phyloP scores from a whole-genome alignment of 2,797 vertebrate genomes.

The Sebastes miniatus region DNA sequence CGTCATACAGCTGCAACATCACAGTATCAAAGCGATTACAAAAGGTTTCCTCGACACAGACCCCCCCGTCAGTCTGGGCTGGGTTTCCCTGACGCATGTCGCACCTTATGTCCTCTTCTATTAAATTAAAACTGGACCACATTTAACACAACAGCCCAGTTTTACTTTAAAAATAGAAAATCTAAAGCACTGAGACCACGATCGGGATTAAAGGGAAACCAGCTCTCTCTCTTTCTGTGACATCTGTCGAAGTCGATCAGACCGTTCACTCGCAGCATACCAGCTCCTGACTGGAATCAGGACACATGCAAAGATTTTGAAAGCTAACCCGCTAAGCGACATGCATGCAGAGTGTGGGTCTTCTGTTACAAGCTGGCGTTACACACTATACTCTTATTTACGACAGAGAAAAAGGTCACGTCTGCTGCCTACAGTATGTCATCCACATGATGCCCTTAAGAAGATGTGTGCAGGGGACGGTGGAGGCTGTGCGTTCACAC shows the following conservation, averaged over 20 bases:
- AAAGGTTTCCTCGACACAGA: conserved; percentile 41
- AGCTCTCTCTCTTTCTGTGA: conserved; percentile 10
- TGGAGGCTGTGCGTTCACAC: conserved; percentile 64
- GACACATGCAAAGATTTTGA: conserved; percentile 74
- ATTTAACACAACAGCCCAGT: background rate
- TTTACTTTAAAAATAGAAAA: conserved; percentile 27
- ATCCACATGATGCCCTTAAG: conserved; percentile 57
- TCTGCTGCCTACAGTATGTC: conserved; percentile 58
- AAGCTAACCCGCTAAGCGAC: conserved; percentile 67
- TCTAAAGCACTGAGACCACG: conserved; percentile 12
- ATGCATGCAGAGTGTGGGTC: conserved; percentile 66
- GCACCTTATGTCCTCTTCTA: background rate
- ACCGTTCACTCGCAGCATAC: conserved; percentile 43
- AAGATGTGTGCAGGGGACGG: conserved; percentile 42
- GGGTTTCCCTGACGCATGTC: conserved; percentile 9
- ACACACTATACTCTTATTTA: conserved; percentile 65
- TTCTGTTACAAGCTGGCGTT: conserved; percentile 69
- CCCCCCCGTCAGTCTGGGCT: background rate
- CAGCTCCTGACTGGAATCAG: conserved; percentile 57
- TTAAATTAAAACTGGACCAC: conserved; percentile 2
- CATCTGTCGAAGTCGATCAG: conserved; percentile 59
- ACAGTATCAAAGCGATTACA: conserved; percentile 57
- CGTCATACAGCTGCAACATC: conserved; percentile 45
- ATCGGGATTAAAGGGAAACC: conserved; percentile 38
- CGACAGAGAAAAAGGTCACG: conserved; percentile 61